A percentile compares a stretch with the other conserved stretches of the same genome.
Conservation (phyloP, 2,797 vertebrate species). For the Ciconia nigra region DNA sequence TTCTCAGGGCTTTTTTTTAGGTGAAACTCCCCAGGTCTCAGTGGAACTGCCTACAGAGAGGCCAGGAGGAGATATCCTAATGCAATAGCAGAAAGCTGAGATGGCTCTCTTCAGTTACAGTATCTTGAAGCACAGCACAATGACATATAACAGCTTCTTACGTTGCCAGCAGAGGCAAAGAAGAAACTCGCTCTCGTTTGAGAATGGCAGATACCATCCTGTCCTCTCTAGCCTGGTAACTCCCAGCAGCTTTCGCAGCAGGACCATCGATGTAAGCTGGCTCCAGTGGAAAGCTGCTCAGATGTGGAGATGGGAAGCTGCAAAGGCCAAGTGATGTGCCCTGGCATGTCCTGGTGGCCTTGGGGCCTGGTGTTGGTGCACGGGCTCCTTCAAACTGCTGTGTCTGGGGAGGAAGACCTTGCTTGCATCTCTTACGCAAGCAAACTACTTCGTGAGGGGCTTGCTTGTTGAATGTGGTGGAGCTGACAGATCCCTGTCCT, state of each 20-base stretch:
- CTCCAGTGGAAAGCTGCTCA: neutral
- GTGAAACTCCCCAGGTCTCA: neutral
- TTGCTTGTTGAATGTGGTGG: neutral
- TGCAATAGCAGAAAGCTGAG: neutral
- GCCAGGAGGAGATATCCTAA: neutral
- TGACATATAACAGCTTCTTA: neutral
- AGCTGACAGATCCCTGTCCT: neutral
- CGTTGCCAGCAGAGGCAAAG: neutral
- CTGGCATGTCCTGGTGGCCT: no score
- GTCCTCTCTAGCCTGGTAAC: neutral
- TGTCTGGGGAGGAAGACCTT: neutral
- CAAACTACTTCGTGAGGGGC: neutral
- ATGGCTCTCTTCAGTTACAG: neutral
- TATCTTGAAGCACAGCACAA: neutral
- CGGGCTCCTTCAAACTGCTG: neutral
- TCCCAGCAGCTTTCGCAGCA: neutral
- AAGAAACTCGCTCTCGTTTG: neutral
- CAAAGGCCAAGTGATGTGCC: no score
- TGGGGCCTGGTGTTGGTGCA: neutral
- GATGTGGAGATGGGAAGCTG: neutral
- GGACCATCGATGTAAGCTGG: neutral
- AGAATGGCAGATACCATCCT: neutral
- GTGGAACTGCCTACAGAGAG: neutral
- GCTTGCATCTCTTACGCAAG: accelerated
- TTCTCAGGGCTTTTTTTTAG: neutral